phyloP scores from a whole-genome alignment of 2,797 vertebrate genomes.

The Octomys mimax region DNA sequence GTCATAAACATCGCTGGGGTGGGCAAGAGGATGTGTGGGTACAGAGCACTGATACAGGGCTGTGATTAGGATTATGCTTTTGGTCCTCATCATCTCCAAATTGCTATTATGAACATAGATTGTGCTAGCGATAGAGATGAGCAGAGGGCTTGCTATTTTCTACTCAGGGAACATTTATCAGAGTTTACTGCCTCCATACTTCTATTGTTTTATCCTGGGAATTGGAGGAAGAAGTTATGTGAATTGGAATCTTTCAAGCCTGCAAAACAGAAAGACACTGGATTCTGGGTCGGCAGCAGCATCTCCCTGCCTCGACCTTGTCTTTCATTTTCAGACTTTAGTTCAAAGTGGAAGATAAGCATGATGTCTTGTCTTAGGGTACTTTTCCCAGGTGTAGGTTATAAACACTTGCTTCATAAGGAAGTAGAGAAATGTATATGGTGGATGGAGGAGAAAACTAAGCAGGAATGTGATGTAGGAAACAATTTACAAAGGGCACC shows the following conservation, averaged over 20 bases:
- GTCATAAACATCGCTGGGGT: not conserved
- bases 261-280: not conserved
- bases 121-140: slow-evolving; percentile 30
- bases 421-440: not conserved
- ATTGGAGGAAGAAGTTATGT: not conserved
- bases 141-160: slow-evolving; percentile 46
- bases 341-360: not conserved
- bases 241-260: not conserved
- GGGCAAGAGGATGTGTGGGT: slow-evolving; percentile 66
- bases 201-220: slow-evolving; percentile 31
- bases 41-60: not conserved
- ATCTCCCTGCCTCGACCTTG: not conserved
- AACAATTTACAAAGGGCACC: not conserved
- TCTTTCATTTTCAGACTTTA: not conserved
- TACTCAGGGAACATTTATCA: slow-evolving; percentile 57
- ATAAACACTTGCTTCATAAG: slow-evolving; percentile 1
- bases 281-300: not conserved
- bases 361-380: not conserved
- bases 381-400: not conserved
- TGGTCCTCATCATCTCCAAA: slow-evolving; percentile 58
- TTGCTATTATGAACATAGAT: slow-evolving; percentile 61
- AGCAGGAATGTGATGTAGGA: not conserved
- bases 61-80: slow-evolving; percentile 65
- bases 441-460: not conserved
- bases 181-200: not conserved